These are phyloP conservation scores for Epizoanthus rinbou DNA, from an alignment of 92 coral and sea anemone genomes.

Conservation along the genomic window DNA sequence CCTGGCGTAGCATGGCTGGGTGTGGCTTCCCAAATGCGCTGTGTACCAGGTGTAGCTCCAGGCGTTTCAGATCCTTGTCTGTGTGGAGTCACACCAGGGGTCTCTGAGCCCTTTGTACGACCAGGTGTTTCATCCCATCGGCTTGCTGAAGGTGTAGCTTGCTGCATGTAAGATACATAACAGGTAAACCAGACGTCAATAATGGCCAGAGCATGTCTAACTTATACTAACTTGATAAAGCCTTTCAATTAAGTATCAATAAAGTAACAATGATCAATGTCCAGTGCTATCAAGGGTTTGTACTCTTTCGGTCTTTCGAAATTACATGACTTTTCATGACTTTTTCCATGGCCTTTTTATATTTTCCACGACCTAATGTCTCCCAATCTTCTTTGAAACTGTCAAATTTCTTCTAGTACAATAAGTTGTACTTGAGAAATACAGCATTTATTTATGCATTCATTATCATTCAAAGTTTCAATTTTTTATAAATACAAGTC, in stretches of 20 bases:
- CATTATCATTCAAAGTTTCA: no score
- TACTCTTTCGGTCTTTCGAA: not conserved
- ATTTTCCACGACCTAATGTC: not conserved
- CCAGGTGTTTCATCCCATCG: conserved; percentile 99
- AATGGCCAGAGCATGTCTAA: not conserved
- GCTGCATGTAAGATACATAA: conserved; percentile 44
- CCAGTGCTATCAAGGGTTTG: no score
- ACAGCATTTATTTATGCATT: no score
- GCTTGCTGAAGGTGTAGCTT: conserved; percentile 93
- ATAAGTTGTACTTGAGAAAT: no score
- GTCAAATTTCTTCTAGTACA: no score
- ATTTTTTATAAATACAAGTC: no score
- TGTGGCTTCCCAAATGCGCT: conserved; percentile 96
- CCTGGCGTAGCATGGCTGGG: conserved; percentile 99
- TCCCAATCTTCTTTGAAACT: not conserved
- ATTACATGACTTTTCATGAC: not conserved
- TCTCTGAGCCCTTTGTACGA: conserved; percentile 96
- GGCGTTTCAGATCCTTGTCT: conserved; percentile 97
- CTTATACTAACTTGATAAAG: not conserved
- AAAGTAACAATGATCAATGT: not conserved
- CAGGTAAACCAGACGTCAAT: not conserved
- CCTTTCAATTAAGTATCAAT: not conserved
- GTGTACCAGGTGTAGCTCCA: conserved; percentile 97
- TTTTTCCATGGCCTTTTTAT: no score
- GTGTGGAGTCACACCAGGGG: conserved; percentile 94